Evolutionary conservation across 2,113 vertebrate species (phyloP), one percentile per base, ranked within the genome.

Genomic region (Phylloscopus whistleri): DNA sequence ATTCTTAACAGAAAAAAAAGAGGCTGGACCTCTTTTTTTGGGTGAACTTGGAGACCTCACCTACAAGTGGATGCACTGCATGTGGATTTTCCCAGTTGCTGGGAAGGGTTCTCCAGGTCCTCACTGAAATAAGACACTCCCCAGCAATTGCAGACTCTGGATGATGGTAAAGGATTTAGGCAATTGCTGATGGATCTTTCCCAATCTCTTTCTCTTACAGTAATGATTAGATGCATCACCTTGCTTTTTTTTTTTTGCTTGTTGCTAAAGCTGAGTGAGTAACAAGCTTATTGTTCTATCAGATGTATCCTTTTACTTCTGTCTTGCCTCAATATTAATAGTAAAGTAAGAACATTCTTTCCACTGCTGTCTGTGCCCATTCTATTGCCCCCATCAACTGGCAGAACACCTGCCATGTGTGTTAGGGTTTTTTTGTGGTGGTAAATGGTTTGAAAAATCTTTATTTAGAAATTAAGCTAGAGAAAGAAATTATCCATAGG

Each of bases 371-470:
- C n/a, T 74, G 59, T 74, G 15, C 15, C 23, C 30, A 41, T 41
- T 66, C 28, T 7, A 27, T 46, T 0, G 0, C 18, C 18, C 67
- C 33, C 11, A 1, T 46, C 41, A 49, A 11, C 0, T 56, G 69
- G 69, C 9, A 74, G 12, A 74, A 56, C 43, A 49, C 28, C n/a
- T 66, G 8, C 52, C 64, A 30, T 0, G 0, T 37, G 33, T 46
- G 7, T 37, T 68, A 48, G 43, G 14, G 2, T 5, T 31, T 53
- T 13, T 2, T 35, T 49, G 48, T 87, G 49, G 17, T 89, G 28
- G 16, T 62, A 82, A 70, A 53, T 64, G 10, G 13, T 39, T 48
- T 88, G 9, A 37, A 6, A 30, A 16, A 31, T 43, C 23, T 66
- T 10, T 52, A 62, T 52, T 83, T 76, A 76, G 49, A 87, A 80